phyloP scores from a whole-genome alignment of 2,888 invertebrate species.

The Ophion slaviceki region DNA sequence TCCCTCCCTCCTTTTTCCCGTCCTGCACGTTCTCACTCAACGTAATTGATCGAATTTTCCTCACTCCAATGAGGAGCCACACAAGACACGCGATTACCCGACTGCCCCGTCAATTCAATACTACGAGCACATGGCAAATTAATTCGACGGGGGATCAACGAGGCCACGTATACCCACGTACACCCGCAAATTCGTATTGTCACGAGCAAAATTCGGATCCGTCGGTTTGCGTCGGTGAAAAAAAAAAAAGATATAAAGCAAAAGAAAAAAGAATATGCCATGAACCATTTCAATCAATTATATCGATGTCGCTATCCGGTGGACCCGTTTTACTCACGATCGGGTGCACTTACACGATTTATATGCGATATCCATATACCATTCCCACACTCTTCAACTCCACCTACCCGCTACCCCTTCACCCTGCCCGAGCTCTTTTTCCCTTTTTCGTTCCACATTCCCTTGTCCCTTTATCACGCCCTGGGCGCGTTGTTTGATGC shows the following conservation, averaged over 20 bases:
- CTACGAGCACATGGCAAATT: not conserved
- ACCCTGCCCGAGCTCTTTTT: not conserved
- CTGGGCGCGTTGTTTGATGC: constrained; percentile 37
- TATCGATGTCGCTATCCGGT: constrained; percentile 23
- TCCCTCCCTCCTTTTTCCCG: not conserved
- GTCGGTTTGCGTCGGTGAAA: too few species aligned
- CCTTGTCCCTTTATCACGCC: constrained; percentile 5
- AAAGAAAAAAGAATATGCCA: not conserved
- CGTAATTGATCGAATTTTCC: constrained; percentile 38
- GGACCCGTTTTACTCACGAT: constrained; percentile 27
- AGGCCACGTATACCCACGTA: not conserved
- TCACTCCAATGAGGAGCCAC: not conserved
- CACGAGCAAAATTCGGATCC: not conserved
- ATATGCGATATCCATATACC: not conserved
- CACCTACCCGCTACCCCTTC: not conserved
- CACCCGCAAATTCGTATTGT: not conserved
- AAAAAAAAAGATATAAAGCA: not conserved
- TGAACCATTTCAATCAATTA: constrained; percentile 52
- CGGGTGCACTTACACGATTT: constrained; percentile 12
- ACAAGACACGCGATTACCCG: constrained; percentile 35
- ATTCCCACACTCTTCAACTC: too few species aligned
- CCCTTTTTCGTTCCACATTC: not conserved
- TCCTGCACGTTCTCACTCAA: not conserved
- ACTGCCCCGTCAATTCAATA: constrained; percentile 14
- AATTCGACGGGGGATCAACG: constrained; percentile 9